phyloP scores from a whole-genome alignment of 2,888 invertebrate species.

The Clitarchus hookeri region DNA sequence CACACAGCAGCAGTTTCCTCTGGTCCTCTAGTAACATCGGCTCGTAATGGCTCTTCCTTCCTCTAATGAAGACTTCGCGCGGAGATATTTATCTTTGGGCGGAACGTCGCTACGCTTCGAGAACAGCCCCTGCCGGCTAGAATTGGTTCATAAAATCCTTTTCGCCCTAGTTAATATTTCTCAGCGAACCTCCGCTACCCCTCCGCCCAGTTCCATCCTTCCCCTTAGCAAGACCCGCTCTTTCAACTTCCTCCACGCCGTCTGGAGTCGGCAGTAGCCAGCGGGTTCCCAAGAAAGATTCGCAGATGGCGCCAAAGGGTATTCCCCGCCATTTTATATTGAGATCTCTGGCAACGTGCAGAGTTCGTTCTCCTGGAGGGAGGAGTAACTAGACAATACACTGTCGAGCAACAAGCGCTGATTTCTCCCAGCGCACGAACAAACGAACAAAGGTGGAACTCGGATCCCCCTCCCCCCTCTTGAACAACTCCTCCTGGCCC shows the following conservation, averaged over 20 bases:
- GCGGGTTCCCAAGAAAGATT: not conserved
- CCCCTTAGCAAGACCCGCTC: not conserved
- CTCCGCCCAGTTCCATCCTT: not conserved
- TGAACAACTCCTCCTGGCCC: not conserved
- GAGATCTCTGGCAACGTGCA: not conserved
- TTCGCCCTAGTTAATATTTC: constrained; percentile 14
- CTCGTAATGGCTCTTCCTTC: not conserved
- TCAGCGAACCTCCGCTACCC: not conserved
- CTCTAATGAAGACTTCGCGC: not conserved
- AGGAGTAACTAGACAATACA: not conserved
- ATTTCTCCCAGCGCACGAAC: not conserved
- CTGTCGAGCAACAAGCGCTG: not conserved
- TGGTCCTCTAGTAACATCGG: not conserved
- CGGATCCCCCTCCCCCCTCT: not conserved
- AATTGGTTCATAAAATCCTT: constrained; percentile 7
- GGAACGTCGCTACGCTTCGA: not conserved
- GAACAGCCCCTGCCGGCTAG: not conserved
- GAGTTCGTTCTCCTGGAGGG: not conserved
- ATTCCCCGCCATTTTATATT: not conserved
- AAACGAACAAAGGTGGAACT: too few species aligned
- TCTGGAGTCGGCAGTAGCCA: not conserved
- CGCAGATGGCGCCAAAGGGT: not conserved
- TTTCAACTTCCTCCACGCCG: not conserved
- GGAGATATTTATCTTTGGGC: not conserved
- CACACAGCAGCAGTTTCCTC: too few species aligned